These are phyloP conservation scores for Apteryx owenii DNA, from an alignment of 2,113 vertebrate species.

Conservation along the genomic window DNA sequence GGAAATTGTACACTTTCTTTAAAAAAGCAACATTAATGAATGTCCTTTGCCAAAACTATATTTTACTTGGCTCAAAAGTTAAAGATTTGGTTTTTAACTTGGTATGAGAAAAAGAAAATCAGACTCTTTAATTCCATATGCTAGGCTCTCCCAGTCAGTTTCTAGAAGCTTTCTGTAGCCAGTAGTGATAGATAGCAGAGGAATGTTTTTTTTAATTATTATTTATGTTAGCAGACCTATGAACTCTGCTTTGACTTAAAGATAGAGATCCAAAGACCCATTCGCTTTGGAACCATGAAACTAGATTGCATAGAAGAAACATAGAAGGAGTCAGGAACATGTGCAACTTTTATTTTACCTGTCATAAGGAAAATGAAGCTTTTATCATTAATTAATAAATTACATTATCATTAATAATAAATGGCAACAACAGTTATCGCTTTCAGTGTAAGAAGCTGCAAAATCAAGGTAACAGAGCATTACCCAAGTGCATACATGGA, in stretches of 20 bases:
- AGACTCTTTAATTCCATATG: background rate
- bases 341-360: background rate
- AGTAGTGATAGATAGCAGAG: background rate
- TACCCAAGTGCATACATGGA: background rate
- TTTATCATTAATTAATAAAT: background rate
- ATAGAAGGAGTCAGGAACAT: background rate
- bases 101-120: background rate
- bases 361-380: conserved; percentile 7
- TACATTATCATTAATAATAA: background rate
- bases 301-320: background rate
- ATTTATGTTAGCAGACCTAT: conserved; percentile 19
- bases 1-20: background rate
- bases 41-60: background rate
- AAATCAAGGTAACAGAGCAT: background rate
- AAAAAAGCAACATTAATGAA: background rate
- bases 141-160: background rate
- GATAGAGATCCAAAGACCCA: background rate
- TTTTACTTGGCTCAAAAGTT: background rate
- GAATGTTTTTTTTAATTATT: conserved; percentile 11
- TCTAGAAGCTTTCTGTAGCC: background rate
- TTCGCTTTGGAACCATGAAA: conserved; percentile 8
- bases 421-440: background rate
- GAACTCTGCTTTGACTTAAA: background rate
- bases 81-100: background rate
- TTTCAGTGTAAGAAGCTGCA: conserved; percentile 23